Percentiles rank a stretch among this genome's conserved stretches.
phyloP scores from a whole-genome alignment of 2,113 vertebrate genomes.

The Nannospalax galili region DNA sequence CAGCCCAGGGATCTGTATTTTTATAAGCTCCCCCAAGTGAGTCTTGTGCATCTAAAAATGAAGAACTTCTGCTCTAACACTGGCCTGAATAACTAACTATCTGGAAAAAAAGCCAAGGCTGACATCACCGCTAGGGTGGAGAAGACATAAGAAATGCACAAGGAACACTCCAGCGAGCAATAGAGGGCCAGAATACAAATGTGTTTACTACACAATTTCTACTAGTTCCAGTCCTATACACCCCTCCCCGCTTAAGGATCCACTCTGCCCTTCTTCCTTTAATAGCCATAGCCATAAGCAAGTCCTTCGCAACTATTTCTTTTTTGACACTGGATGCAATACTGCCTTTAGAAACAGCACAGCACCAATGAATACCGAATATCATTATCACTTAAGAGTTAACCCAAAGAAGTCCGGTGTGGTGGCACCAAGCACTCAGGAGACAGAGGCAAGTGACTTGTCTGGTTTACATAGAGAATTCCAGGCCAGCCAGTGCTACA shows the following conservation, averaged over 20 bases:
- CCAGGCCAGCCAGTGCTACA: no score
- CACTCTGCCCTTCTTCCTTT: constrained; percentile 56
- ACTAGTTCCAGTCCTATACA: background rate
- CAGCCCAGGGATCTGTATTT: background rate
- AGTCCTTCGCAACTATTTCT: constrained; percentile 44
- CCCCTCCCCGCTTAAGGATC: constrained; percentile 44
- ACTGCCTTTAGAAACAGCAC: constrained; percentile 45
- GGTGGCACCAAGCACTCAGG: no score
- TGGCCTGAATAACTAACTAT: constrained; percentile 9
- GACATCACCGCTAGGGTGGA: constrained; percentile 35
- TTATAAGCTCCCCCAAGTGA: constrained; percentile 19
- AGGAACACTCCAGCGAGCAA: constrained; percentile 38
- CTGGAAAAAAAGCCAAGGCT: background rate
- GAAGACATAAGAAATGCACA: constrained; percentile 47
- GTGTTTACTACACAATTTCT: constrained; percentile 41
- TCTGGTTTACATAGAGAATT: no score
- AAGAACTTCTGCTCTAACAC: background rate
- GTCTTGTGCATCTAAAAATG: constrained; percentile 16
- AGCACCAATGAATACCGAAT: constrained; percentile 13
- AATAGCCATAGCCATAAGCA: constrained; percentile 22
- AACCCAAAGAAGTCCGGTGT: background rate
- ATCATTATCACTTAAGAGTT: constrained; percentile 39
- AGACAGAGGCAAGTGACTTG: no score
- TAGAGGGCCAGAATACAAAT: constrained; percentile 38
- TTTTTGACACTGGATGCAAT: constrained; percentile 43